A percentile compares a stretch with the other conserved stretches of the same genome.
Conservation (phyloP, 2,888 invertebrate genomes). For the Dryococelus australis region DNA sequence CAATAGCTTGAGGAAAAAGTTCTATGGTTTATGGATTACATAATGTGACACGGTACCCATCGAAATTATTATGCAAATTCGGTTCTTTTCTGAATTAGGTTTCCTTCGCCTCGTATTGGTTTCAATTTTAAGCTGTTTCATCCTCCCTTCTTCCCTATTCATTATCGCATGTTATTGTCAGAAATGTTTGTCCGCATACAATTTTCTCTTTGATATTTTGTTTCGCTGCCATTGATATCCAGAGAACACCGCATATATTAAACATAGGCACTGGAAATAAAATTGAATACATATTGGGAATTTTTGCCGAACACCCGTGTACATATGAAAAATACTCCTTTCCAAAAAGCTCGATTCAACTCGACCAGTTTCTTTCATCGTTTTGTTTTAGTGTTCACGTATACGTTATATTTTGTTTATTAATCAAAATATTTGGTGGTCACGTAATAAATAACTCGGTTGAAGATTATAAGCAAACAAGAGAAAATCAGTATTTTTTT, state of each 20-base stretch:
- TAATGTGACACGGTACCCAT: slow-evolving; percentile 24
- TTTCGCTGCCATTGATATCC: neutral
- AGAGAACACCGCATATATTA: neutral
- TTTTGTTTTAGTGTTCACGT: no score
- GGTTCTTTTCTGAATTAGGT: neutral
- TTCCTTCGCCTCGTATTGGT: slow-evolving; percentile 26
- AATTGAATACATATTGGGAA: no score
- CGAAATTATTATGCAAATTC: slow-evolving; percentile 26
- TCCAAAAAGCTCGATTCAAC: no score
- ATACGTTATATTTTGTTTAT: no score
- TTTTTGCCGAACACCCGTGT: no score
- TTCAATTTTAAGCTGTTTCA: slow-evolving; percentile 21
- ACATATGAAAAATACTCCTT: no score
- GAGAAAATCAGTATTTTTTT: no score
- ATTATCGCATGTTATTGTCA: neutral
- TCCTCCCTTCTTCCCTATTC: neutral
- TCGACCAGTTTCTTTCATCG: no score
- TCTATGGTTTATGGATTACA: slow-evolving; percentile 21
- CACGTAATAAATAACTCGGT: no score
- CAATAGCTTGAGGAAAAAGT: neutral
- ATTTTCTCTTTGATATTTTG: slow-evolving; percentile 1
- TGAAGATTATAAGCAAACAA: no score
- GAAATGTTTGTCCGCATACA: neutral
- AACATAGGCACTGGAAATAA: neutral
- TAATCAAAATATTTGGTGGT: no score